Conservation (phyloP, 2,797 vertebrate species). For the Sebastes hubbsi region DNA sequence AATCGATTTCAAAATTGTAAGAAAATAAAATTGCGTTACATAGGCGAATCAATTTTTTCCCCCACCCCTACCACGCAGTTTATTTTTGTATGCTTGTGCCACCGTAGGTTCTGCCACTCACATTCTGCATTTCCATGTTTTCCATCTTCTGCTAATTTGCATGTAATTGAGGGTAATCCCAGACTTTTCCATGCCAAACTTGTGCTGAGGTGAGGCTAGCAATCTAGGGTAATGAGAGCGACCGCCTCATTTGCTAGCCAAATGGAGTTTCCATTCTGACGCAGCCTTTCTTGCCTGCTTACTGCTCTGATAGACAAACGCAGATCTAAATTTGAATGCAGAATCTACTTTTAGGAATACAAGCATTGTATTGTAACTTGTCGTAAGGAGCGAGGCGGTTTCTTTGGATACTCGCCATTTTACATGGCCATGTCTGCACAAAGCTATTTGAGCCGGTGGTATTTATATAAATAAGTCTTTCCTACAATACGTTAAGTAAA, state of each 20-base stretch:
- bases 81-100: neutral
- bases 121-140: slow-evolving; percentile 60
- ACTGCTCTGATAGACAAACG: neutral
- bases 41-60: too few species aligned
- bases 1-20: too few species aligned
- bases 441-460: accelerated
- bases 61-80: neutral
- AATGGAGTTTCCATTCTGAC: slow-evolving; percentile 71
- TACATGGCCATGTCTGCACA: neutral
- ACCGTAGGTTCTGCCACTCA: neutral
- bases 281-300: neutral
- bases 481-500: neutral
- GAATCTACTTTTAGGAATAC: neutral
- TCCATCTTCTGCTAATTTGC: slow-evolving; percentile 48
- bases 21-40: too few species aligned
- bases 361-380: neutral
- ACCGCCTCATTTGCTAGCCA: slow-evolving; percentile 74
- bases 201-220: neutral
- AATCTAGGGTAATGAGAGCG: slow-evolving; percentile 15
- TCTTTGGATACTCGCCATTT: neutral
- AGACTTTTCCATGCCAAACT: slow-evolving; percentile 35
- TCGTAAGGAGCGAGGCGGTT: neutral
- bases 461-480: neutral
- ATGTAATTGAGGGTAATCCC: slow-evolving; percentile 41
- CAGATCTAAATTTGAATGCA: slow-evolving; percentile 31